Conservation (phyloP, 1,140 invertebrate genomes). For the Drosophila persimilis region DNA sequence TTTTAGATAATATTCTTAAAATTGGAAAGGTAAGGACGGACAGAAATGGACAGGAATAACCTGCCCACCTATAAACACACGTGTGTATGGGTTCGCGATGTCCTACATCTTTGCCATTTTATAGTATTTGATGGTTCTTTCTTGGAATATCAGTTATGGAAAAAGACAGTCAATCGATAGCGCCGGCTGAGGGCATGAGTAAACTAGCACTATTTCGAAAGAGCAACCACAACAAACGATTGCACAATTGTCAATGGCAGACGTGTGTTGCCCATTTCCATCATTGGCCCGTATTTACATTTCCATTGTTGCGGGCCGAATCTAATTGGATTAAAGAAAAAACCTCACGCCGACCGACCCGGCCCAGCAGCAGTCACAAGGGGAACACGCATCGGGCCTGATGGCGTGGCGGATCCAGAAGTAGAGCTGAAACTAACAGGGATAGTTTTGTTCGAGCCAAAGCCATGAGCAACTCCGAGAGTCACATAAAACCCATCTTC, state of each 20-base stretch:
- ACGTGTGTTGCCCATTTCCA: conserved; percentile 26
- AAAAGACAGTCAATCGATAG: not conserved
- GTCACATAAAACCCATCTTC: conserved; percentile 28
- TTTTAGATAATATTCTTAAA: too few relatives aligned
- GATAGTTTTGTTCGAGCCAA: conserved; percentile 24
- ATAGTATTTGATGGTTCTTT: too few relatives aligned
- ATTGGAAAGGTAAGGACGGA: too few relatives aligned
- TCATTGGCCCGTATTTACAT: conserved; percentile 7
- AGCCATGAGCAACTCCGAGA: conserved; percentile 17
- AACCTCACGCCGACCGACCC: conserved; percentile 7
- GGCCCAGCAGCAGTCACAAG: conserved; percentile 26
- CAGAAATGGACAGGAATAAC: too few relatives aligned
- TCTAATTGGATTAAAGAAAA: conserved; percentile 43
- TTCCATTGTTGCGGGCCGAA: conserved; percentile 16
- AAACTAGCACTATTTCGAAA: conserved; percentile 23
- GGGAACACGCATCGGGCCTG: not conserved
- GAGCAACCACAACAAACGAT: conserved; percentile 35
- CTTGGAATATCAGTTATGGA: too few relatives aligned
- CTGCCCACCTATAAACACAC: too few relatives aligned
- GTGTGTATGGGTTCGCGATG: too few relatives aligned
- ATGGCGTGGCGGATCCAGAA: not conserved
- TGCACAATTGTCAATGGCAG: conserved; percentile 46
- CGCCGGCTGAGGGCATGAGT: conserved; percentile 14
- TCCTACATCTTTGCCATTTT: too few relatives aligned
- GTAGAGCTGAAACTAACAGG: not conserved